Base-by-base conservation (phyloP, 2,888 invertebrate genomes). In the Tiliacea citrago region DNA sequence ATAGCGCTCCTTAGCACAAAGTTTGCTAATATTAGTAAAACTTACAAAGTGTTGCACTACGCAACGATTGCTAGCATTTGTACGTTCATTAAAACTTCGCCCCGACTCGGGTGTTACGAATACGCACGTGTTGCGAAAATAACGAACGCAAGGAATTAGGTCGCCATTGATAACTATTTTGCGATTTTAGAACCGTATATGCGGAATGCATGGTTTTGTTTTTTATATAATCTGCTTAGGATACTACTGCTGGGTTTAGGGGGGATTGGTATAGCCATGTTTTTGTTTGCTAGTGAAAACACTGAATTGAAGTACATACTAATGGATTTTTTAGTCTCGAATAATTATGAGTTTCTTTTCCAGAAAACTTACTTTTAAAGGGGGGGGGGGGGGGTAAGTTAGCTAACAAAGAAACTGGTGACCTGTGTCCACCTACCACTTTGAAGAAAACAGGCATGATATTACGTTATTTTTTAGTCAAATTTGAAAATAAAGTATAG, bases 1-100 rank as follows among this genome's bases (percentile, higher is more conserved):
- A 35, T 73, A 63, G 63, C 70, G 68, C 63, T 47, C 42, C 74
- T 74, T 68, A 65, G 49, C 29, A 55, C 55, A 42, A 83, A 80
- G 49, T 82, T 84, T 65, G 61, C 68, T 55, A 80, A 84, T 83
- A 83, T 82, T 76, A 70, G 68, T 76, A 67, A 73, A 83, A 80
- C 80, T 76, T 68, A n/a, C 76, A n/a, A 82, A 83, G 80, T 75
- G 71, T 73, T 80, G 75, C 69, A 71, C 57, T 58, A 75, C 69
- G 62, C 66, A 53, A 58, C 68, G 68, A 82, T 65, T 80, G 81
- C 79, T 70, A 68, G 68, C 84, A 79, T 85, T 86, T 85, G 84
- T 77, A 76, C 75, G 75, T 84, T 86, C 82, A 86, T 86, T 84
- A 84, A 84, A 86, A 86, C 68, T 86, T 86, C 35, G 42, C 35